Evolutionary conservation across 2,888 invertebrate genomes (phyloP).

Genomic region (Melieria crassipennis): DNA sequence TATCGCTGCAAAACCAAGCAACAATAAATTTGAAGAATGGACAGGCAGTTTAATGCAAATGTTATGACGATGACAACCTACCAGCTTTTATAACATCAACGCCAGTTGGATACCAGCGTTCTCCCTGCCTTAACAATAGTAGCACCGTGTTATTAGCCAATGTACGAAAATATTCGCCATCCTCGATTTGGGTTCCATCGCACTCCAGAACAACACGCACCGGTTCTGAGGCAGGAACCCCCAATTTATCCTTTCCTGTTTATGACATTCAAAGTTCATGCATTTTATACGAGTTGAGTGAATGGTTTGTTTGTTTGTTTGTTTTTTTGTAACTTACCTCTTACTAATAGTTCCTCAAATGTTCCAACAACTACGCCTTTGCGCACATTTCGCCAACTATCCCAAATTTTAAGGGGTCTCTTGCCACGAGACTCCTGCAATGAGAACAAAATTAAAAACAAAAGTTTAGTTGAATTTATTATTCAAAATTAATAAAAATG

Average conservation of each 20-base stretch:
- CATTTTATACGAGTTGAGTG: neutral
- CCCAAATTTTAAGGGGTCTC: constrained; percentile 98
- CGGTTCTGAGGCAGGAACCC: constrained; percentile 85
- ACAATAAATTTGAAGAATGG: neutral
- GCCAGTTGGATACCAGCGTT: constrained; percentile 93
- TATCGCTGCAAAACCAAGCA: constrained; percentile 76
- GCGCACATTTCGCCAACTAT: constrained; percentile 91
- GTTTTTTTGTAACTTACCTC: constrained; percentile 69
- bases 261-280: constrained; percentile 6
- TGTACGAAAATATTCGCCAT: constrained; percentile 95
- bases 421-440: constrained; percentile 92
- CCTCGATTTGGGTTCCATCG: constrained; percentile 96
- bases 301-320: neutral
- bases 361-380: constrained; percentile 93
- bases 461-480: neutral
- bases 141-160: constrained; percentile 91
- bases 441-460: neutral
- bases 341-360: constrained; percentile 86
- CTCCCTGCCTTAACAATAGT: constrained; percentile 86
- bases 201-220: constrained; percentile 92
- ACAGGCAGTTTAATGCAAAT: neutral
- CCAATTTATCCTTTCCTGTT: constrained; percentile 88
- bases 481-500: no score
- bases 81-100: constrained; percentile 96
- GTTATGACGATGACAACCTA: constrained; percentile 63